Evolutionary conservation across 1,140 invertebrate species (phyloP).

Genomic region (Anthonomus grandis): DNA sequence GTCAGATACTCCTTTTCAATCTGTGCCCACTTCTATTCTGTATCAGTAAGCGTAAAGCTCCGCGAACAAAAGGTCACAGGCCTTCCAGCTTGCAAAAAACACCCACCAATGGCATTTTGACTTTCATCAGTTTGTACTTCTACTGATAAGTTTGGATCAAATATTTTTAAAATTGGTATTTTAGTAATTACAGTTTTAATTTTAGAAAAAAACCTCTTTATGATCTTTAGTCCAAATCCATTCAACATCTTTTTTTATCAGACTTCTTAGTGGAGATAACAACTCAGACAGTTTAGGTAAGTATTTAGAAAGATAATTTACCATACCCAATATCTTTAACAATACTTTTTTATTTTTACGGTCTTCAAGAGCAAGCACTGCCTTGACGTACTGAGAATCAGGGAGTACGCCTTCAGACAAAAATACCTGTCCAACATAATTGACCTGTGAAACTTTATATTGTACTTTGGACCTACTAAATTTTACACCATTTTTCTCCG

Average conservation of each 20-base stretch:
- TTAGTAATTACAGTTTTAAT: constrained; percentile 10
- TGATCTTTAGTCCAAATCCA: constrained; percentile 9
- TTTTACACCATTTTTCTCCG: constrained; percentile 13
- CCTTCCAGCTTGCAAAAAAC: constrained; percentile 15
- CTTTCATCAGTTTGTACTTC: constrained; percentile 25
- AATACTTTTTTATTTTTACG: constrained; percentile 29
- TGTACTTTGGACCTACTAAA: constrained; percentile 28
- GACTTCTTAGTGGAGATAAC: no score
- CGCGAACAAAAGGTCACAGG: constrained; percentile 1
- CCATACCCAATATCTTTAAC: constrained; percentile 24
- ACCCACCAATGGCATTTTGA: constrained; percentile 21
- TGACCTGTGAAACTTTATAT: constrained; percentile 22
- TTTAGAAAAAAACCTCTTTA: not conserved
- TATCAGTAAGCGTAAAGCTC: not conserved
- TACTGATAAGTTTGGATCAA: constrained; percentile 10
- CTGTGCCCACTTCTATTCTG: constrained; percentile 12
- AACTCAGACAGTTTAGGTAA: no score
- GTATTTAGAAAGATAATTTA: constrained; percentile 28
- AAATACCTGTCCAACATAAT: constrained; percentile 27
- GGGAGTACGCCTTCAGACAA: constrained; percentile 17
- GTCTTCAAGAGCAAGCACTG: constrained; percentile 19
- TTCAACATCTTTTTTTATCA: constrained; percentile 4
- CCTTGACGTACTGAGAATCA: constrained; percentile 19
- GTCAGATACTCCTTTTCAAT: not conserved
- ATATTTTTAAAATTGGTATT: constrained; percentile 4